A percentile compares a stretch with the other conserved stretches of the same genome.
phyloP scores from a whole-genome alignment of 2,888 invertebrate genomes.

The Clepsis dumicolana region DNA sequence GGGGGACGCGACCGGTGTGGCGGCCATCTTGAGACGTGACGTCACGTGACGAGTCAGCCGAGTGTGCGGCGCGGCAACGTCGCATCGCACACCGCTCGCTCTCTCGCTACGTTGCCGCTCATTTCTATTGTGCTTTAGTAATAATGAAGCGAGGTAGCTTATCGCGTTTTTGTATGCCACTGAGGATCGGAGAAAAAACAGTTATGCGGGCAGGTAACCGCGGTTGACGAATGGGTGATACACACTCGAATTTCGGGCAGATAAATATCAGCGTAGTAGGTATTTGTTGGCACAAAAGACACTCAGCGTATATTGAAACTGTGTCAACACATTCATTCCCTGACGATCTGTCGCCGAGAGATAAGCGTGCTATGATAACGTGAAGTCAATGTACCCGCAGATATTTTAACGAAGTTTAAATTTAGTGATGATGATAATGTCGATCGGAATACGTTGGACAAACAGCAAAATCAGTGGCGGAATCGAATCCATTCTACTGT shows the following conservation, averaged over 20 bases:
- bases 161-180: constrained; percentile 76
- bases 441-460: constrained; percentile 8
- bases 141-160: constrained; percentile 67
- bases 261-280: constrained; percentile 38
- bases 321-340: constrained; percentile 40
- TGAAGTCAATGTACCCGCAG: constrained; percentile 35
- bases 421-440: constrained; percentile 21
- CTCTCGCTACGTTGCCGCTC: constrained; percentile 74
- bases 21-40: constrained; percentile 87
- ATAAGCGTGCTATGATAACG: constrained; percentile 35
- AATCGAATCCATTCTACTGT: constrained; percentile 21
- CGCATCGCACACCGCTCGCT: constrained; percentile 59
- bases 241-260: constrained; percentile 37
- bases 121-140: constrained; percentile 76
- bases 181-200: constrained; percentile 77
- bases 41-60: constrained; percentile 85
- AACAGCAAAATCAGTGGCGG: constrained; percentile 4
- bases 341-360: constrained; percentile 39
- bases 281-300: constrained; percentile 41
- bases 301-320: constrained; percentile 37
- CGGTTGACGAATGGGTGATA: constrained; percentile 46
- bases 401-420: constrained; percentile 24
- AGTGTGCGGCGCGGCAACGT: constrained; percentile 80
- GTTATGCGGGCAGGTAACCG: constrained; percentile 80
- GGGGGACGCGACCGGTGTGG: constrained; percentile 77